Percentiles rank a stretch among this genome's conserved stretches.
phyloP scores from a whole-genome alignment of 2,797 vertebrate species.

The Lycodopsis pacificus region DNA sequence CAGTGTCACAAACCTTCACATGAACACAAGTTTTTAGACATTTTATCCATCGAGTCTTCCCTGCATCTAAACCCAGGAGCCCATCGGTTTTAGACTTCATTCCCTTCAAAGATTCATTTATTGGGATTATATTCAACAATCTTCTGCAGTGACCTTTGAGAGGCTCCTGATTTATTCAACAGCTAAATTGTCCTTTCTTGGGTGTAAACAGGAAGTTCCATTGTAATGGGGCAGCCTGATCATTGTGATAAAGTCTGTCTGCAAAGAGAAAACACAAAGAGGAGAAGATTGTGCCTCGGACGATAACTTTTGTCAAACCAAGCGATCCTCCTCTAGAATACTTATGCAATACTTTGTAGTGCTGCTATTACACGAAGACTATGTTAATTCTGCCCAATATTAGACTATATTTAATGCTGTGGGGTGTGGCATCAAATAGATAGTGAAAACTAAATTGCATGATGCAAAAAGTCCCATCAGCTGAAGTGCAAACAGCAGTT shows the following conservation, averaged over 20 bases:
- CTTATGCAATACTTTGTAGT: neutral
- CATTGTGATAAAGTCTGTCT: constrained; percentile 43
- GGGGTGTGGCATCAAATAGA: constrained; percentile 8
- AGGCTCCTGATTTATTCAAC: constrained; percentile 28
- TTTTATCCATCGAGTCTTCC: neutral
- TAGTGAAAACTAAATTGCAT: constrained; percentile 54
- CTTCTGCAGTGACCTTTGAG: constrained; percentile 10
- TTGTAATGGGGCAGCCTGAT: constrained; percentile 34
- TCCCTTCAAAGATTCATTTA: neutral
- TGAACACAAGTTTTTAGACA: neutral
- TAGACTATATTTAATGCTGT: neutral
- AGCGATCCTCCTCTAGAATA: neutral
- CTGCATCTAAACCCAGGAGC: neutral
- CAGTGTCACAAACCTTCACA: constrained; percentile 3
- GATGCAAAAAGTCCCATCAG: constrained; percentile 15
- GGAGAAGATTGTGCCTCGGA: neutral
- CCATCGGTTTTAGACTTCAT: neutral
- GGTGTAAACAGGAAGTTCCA: constrained; percentile 56
- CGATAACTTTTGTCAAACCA: neutral
- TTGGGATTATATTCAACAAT: constrained; percentile 6
- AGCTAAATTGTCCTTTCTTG: constrained; percentile 5
- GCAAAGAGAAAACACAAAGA: constrained; percentile 14
- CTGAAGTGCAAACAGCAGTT: constrained; percentile 62
- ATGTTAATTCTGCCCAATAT: constrained; percentile 26
- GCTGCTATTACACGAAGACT: constrained; percentile 26